Evolutionary conservation across 2,797 vertebrate genomes (phyloP).

Genomic region (Hirundo rustica): DNA sequence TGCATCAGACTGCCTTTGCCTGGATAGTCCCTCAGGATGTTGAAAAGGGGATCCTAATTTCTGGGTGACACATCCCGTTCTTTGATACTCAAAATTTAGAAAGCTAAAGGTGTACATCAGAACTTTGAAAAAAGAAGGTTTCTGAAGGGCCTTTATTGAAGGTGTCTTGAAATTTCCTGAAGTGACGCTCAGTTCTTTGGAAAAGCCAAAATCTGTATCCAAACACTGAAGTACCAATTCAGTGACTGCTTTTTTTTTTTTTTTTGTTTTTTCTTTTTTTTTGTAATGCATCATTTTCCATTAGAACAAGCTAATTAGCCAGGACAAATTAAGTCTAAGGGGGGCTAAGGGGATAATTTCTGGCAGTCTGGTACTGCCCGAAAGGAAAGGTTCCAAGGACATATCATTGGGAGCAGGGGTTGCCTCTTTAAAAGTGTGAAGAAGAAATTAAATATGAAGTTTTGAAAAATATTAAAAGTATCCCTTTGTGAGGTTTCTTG

Average conservation of each 20-base stretch:
- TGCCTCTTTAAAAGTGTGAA: not conserved
- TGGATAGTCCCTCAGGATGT: not conserved
- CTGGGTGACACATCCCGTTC: not conserved
- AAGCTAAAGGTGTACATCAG: not conserved
- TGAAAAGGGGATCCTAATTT: not conserved
- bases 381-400: not conserved
- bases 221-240: not conserved
- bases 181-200: not conserved
- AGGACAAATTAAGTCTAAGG: not conserved
- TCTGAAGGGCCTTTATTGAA: not conserved
- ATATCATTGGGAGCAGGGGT: fast-evolving
- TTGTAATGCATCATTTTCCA: not conserved
- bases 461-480: not conserved
- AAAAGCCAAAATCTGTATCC: not conserved
- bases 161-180: not conserved
- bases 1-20: not conserved
- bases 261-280: not conserved
- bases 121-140: not conserved
- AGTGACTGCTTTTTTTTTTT: not conserved
- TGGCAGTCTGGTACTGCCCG: not conserved
- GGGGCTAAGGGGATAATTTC: not conserved
- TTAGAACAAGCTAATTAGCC: not conserved
- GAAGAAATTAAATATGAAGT: not conserved
- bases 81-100: not conserved
- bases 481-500: not conserved